Evolutionary conservation across 2,888 invertebrate species (phyloP).

Genomic region (Drosophila nigricruria): DNA sequence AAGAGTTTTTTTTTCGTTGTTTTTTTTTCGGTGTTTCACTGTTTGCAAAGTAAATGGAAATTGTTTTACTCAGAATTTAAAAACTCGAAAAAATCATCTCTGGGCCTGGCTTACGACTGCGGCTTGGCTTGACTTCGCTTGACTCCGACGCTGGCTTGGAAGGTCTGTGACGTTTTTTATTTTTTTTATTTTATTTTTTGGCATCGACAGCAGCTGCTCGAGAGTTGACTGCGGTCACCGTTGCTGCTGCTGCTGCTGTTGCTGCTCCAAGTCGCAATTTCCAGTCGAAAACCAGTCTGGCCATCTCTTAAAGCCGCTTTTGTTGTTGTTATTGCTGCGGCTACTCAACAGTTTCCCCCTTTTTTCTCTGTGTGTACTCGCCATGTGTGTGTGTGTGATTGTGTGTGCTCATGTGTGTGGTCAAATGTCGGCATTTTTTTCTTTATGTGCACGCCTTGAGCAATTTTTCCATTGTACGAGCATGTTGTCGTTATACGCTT

Average conservation of each 20-base stretch:
- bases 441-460: slow-evolving; percentile 71
- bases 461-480: slow-evolving; percentile 70
- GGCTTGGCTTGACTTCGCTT: slow-evolving; percentile 6
- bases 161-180: slow-evolving; percentile 33
- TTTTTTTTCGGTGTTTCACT: slow-evolving; percentile 16
- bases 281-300: slow-evolving; percentile 75
- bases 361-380: slow-evolving; percentile 31
- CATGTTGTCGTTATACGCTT: slow-evolving; percentile 50
- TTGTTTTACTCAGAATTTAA: slow-evolving; percentile 71
- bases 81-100: slow-evolving; percentile 57
- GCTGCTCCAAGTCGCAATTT: slow-evolving; percentile 61
- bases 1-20: not conserved
- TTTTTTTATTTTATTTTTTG: slow-evolving; percentile 21
- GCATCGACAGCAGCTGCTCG: slow-evolving; percentile 56
- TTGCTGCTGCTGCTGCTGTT: not conserved
- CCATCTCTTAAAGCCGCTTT: slow-evolving; percentile 67
- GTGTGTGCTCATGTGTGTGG: slow-evolving; percentile 62
- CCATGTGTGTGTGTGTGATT: slow-evolving; percentile 7
- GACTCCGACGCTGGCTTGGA: slow-evolving; percentile 35
- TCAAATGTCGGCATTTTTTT: slow-evolving; percentile 77
- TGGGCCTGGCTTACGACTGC: slow-evolving; percentile 18
- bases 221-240: slow-evolving; percentile 46
- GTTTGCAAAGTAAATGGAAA: slow-evolving; percentile 60
- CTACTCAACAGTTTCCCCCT: slow-evolving; percentile 56
- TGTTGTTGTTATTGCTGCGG: slow-evolving; percentile 17